Evolutionary conservation across 1,140 invertebrate genomes (phyloP).

Genomic region (Lordiphosa stackelbergi): DNA sequence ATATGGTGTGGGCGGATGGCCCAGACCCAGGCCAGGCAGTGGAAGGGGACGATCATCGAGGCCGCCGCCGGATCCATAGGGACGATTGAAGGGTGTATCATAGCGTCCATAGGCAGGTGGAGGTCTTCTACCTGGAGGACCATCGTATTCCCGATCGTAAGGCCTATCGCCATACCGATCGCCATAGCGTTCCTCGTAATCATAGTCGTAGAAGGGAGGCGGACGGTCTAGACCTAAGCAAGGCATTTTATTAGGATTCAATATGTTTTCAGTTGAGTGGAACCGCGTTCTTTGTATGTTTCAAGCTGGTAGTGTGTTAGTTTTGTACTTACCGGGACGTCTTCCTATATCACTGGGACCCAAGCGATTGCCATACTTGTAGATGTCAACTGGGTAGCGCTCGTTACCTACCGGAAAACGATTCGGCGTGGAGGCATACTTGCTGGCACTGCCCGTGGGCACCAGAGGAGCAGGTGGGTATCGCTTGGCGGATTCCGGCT

Average conservation of each 20-base stretch:
- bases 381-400: constrained; percentile 75
- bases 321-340: constrained; percentile 63
- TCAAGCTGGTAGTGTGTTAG: constrained; percentile 36
- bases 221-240: constrained; percentile 67
- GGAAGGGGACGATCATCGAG: constrained; percentile 66
- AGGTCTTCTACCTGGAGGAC: constrained; percentile 71
- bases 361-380: constrained; percentile 76
- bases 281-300: background rate
- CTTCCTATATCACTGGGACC: constrained; percentile 48
- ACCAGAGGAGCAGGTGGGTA: constrained; percentile 69
- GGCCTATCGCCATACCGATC: constrained; percentile 44
- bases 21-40: constrained; percentile 48
- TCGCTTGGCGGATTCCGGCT: constrained; percentile 69
- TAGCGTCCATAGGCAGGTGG: constrained; percentile 62
- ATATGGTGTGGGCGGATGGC: constrained; percentile 52
- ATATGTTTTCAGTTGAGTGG: constrained; percentile 12
- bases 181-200: constrained; percentile 72
- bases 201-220: constrained; percentile 69
- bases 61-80: constrained; percentile 35
- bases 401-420: constrained; percentile 76
- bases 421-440: constrained; percentile 72
- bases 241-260: constrained; percentile 1
- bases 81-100: constrained; percentile 65
- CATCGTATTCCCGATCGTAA: constrained; percentile 71
- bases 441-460: constrained; percentile 63